Conservation (phyloP, 2,888 invertebrate genomes). For the Conchocele bisecta region DNA sequence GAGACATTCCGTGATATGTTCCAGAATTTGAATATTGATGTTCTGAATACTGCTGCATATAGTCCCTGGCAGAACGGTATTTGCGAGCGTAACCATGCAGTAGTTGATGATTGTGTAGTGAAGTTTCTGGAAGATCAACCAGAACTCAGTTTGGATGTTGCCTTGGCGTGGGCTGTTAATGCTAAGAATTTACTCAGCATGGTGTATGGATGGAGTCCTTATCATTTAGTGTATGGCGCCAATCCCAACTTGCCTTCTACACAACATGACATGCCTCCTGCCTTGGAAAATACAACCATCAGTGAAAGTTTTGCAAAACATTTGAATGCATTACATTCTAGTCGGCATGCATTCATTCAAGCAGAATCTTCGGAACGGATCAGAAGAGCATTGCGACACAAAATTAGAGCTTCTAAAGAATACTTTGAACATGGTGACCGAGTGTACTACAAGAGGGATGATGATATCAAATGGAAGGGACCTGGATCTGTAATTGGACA, state of each 20-base stretch:
- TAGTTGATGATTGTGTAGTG: slow-evolving; percentile 39
- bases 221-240: slow-evolving; percentile 43
- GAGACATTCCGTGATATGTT: slow-evolving; percentile 43
- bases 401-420: slow-evolving; percentile 30
- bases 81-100: slow-evolving; percentile 43
- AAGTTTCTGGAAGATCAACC: slow-evolving; percentile 31
- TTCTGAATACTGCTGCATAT: slow-evolving; percentile 36
- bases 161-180: slow-evolving; percentile 39
- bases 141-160: slow-evolving; percentile 27
- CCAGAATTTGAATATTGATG: slow-evolving; percentile 37
- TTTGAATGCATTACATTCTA: slow-evolving; percentile 43
- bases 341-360: slow-evolving; percentile 36
- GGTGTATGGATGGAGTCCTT: slow-evolving; percentile 45
- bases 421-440: slow-evolving; percentile 40
- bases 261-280: slow-evolving; percentile 24
- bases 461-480: slow-evolving; percentile 52
- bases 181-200: slow-evolving; percentile 39
- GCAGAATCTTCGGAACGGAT: slow-evolving; percentile 50
- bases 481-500: slow-evolving; percentile 54
- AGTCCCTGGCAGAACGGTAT: slow-evolving; percentile 50
- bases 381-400: slow-evolving; percentile 34
- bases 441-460: slow-evolving; percentile 53
- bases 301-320: slow-evolving; percentile 40
- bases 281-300: slow-evolving; percentile 29
- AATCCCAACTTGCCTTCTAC: slow-evolving; percentile 42